Percentiles rank a stretch among this genome's conserved stretches.
Conservation (phyloP, 2,797 vertebrate genomes). For the Macropus fuliginosus region DNA sequence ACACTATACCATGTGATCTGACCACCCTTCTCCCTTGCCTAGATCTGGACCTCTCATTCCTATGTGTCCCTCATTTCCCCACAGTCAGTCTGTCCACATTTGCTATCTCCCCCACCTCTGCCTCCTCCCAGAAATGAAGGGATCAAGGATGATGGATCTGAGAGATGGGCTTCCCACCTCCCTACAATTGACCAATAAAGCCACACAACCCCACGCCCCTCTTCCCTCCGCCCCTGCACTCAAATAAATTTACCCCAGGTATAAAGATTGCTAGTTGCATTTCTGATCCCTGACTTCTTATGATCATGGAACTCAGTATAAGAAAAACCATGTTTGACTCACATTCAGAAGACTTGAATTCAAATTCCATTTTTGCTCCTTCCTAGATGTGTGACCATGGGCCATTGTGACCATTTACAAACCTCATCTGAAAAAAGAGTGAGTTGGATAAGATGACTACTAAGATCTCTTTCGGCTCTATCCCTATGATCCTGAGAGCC, state of each 20-base stretch:
- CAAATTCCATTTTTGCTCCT: background rate
- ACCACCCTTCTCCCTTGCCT: background rate
- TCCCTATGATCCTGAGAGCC: background rate
- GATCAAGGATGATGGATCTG: background rate
- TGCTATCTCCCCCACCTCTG: background rate
- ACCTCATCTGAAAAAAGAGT: background rate
- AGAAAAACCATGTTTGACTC: background rate
- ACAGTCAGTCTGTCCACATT: background rate
- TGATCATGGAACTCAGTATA: background rate
- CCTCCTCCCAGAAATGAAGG: background rate
- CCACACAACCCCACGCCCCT: background rate
- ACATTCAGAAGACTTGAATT: background rate
- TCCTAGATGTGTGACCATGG: background rate
- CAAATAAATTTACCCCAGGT: background rate
- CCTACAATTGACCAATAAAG: background rate
- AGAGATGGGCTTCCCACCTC: background rate
- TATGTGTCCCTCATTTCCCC: background rate
- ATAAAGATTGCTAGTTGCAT: background rate
- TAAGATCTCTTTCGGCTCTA: background rate
- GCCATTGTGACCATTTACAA: background rate
- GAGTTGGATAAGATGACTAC: background rate
- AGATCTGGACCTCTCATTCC: background rate
- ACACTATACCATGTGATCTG: background rate
- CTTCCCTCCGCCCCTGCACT: background rate
- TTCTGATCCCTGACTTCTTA: background rate